These are phyloP conservation scores for Bergia sp. DNA, from an alignment of 92 coral and sea anemone species.

Conservation along the genomic window DNA sequence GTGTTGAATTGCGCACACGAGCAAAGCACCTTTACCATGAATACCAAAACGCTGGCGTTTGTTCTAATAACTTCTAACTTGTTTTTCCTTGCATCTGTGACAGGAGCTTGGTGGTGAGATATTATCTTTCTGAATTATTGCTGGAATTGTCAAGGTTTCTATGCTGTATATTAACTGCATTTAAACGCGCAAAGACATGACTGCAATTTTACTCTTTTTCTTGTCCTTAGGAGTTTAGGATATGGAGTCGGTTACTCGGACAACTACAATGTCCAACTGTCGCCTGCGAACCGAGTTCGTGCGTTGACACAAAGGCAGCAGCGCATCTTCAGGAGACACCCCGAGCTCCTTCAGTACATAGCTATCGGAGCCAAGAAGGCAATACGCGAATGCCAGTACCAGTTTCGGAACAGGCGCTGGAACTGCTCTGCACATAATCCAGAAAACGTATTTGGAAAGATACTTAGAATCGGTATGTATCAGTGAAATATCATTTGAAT, in stretches of 20 bases:
- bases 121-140: not conserved
- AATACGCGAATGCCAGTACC: constrained; percentile 88
- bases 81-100: constrained; percentile 46
- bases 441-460: constrained; percentile 94
- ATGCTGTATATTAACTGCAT: not conserved
- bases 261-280: constrained; percentile 76
- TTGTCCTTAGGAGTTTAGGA: constrained; percentile 51
- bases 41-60: constrained; percentile 7
- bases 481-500: not conserved
- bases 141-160: not conserved
- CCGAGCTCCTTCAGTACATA: constrained; percentile 83
- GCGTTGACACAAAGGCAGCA: constrained; percentile 83
- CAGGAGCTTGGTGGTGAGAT: constrained; percentile 79
- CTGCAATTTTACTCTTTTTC: not conserved
- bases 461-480: constrained; percentile 78
- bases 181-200: not conserved
- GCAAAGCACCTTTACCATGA: constrained; percentile 19
- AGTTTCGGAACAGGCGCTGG: constrained; percentile 89
- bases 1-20: constrained; percentile 38
- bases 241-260: constrained; percentile 44
- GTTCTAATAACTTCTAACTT: constrained; percentile 44
- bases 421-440: constrained; percentile 95
- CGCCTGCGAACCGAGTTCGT: constrained; percentile 82
- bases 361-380: constrained; percentile 83
- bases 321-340: constrained; percentile 70